Base-by-base conservation (phyloP, 2,888 invertebrate genomes). In the Andrena bucephala region DNA sequence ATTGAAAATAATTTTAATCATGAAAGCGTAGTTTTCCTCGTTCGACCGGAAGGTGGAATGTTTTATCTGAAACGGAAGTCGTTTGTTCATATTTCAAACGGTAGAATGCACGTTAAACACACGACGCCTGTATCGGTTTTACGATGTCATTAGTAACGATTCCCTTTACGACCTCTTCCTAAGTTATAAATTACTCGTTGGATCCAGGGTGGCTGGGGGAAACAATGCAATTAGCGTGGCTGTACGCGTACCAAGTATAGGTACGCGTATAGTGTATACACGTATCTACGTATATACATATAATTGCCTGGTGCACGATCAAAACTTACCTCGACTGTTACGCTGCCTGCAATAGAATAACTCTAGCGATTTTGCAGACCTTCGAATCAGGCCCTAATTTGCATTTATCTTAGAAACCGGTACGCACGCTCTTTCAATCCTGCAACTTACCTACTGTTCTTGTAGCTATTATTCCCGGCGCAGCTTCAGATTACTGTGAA, bases 71-170 rank as follows among this genome's bases (percentile, higher is more conserved):
- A 77, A 31, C 67, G 63, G 62, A 31, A 69, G 50, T 60, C 52
- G 73, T 67, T 75, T 63, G 66, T 52, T 75, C 74, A 78, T 78
- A 76, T 81, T 81, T 85, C 73, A 87, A 82, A 75, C 60, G 71
- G 75, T 62, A 68, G 75, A 75, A 74, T 67, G 73, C 59, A 62
- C 68, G 69, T 83, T 74, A 69, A 81, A 83, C 83, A 65, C 74
- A 81, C 76, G 74, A 75, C 29, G 48, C 59, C 74, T 79, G 83
- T 87, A 88, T 82, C 72, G 84, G 89, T 83, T 84, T 84, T 85
- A 86, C 84, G 83, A 85, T 85, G 85, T 89, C 86, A 86, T 89
- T 89, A 89, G 86, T 85, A 87, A 86, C 87, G 86, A 88, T 87
- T 89, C 84, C 84, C 84, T 85, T 89, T 87, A 81, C 86, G 84